Conservation (phyloP, 2,888 invertebrate species). For the Caenorhabditis sinica region DNA sequence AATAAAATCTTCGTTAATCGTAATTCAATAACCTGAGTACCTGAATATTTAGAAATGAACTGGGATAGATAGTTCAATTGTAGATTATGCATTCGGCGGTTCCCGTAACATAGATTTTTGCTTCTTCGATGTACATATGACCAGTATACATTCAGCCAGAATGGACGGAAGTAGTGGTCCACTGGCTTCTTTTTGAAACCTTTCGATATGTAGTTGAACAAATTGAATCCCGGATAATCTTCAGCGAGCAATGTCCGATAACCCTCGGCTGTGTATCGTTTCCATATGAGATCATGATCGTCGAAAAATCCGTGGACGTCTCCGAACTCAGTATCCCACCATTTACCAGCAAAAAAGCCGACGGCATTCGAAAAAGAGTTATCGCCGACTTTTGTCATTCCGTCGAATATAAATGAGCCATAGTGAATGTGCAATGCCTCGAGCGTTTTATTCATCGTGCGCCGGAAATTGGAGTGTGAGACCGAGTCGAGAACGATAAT, state of each 20-base stretch:
- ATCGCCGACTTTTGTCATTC: constrained; percentile 85
- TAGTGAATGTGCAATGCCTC: constrained; percentile 64
- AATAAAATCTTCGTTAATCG: background rate
- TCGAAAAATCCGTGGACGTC: constrained; percentile 80
- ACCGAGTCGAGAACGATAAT: constrained; percentile 85
- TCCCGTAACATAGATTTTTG: constrained; percentile 80
- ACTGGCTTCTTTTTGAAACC: constrained; percentile 84
- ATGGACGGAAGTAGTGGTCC: constrained; percentile 84
- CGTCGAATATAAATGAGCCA: constrained; percentile 72
- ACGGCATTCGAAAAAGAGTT: constrained; percentile 84
- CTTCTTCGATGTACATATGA: constrained; percentile 80
- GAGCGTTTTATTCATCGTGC: constrained; percentile 60
- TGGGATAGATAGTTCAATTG: constrained; percentile 83
- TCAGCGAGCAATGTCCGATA: constrained; percentile 85
- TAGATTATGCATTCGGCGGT: constrained; percentile 78
- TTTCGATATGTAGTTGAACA: constrained; percentile 84
- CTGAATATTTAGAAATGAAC: constrained; percentile 79
- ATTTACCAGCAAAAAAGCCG: constrained; percentile 83
- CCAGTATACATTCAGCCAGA: constrained; percentile 82
- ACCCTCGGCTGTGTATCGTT: constrained; percentile 80
- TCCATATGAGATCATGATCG: constrained; percentile 84
- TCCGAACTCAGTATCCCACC: constrained; percentile 66
- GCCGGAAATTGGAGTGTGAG: constrained; percentile 84
- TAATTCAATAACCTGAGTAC: constrained; percentile 16
- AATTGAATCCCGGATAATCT: constrained; percentile 84